Evolutionary conservation across 2,113 vertebrate genomes (phyloP), one percentile per base, ranked within the genome.

Genomic region (Lagopus muta): DNA sequence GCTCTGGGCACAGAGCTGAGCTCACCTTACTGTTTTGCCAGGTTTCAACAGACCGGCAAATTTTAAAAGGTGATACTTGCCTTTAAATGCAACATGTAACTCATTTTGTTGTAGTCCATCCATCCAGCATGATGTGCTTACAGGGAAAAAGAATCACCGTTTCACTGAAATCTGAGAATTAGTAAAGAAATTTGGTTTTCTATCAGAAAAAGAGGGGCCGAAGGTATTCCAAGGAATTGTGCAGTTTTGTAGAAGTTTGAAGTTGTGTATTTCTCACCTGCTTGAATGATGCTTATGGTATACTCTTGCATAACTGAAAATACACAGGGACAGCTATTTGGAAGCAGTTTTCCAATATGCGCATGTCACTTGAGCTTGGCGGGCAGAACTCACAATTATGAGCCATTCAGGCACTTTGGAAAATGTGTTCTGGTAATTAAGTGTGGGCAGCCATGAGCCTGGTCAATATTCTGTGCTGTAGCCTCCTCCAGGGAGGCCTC

Each of bases 41-140:
- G 71, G 25, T 67, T 75, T 84, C 54, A 48, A n/a, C 43, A 79
- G 81, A 77, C 73, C 64, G 18, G 74, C 75, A 82, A 30, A 17
- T 73, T 82, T 92, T 92, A 77, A 66, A 76, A 89, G 74, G 55
- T 62, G 61, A 30, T 80, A 60, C 21, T 80, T 89, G 32, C 40
- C 52, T 78, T 42, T 88, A 91, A 89, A 65, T 76, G 70, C 40
- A 80, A 64, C 17, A 8, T 0, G 1, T n/a, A 92, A 36, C 66
- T 89, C 0, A 0, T 69, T 86, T 92, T 93, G 58, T 67, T 62
- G 64, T 82, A 74, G n/a, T 60, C 60, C 76, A 54, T 89, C 74
- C n/a, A 65, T 83, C 70, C 24, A 54, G 25, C 22, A 47, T n/a
- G 50, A 60, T 67, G 16, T 52, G 55, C 42, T 87, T 64, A 73